Evolutionary conservation across 2,888 invertebrate genomes (phyloP).

Genomic region (Drosophila kokeensis): DNA sequence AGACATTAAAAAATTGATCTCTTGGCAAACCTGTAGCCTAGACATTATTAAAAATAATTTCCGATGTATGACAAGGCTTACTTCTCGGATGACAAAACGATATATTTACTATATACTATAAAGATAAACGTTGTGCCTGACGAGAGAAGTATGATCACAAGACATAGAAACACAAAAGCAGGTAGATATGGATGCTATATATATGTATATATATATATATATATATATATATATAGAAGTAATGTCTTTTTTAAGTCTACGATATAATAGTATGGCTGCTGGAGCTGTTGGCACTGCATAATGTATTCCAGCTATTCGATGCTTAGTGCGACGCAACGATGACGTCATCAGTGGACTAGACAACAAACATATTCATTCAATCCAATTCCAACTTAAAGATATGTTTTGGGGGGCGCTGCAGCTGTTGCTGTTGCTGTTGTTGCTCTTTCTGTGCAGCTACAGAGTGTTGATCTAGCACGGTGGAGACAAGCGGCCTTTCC

Average conservation of each 20-base stretch:
- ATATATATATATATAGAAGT: slow-evolving; percentile 19
- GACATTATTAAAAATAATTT: slow-evolving; percentile 13
- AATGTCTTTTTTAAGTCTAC: slow-evolving; percentile 69
- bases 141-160: slow-evolving; percentile 13
- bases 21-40: background rate
- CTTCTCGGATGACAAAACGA: slow-evolving; percentile 2
- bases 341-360: slow-evolving; percentile 50
- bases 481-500: slow-evolving; percentile 78
- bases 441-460: slow-evolving; percentile 20
- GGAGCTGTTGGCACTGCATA: slow-evolving; percentile 14
- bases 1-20: slow-evolving; percentile 9
- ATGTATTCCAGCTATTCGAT: slow-evolving; percentile 62
- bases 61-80: slow-evolving; percentile 4
- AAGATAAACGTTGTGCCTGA: background rate
- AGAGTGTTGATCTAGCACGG: slow-evolving; percentile 17
- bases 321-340: slow-evolving; percentile 46
- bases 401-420: slow-evolving; percentile 57
- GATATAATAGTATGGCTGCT: slow-evolving; percentile 56
- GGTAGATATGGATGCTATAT: slow-evolving; percentile 27
- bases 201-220: slow-evolving; percentile 1
- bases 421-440: slow-evolving; percentile 27
- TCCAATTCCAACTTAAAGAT: slow-evolving; percentile 37
- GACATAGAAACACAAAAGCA: slow-evolving; percentile 9
- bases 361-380: slow-evolving; percentile 1
- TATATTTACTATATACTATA: background rate